Evolutionary conservation across 2,797 vertebrate genomes (phyloP).

Genomic region (Enteromius unitaeniatus): DNA sequence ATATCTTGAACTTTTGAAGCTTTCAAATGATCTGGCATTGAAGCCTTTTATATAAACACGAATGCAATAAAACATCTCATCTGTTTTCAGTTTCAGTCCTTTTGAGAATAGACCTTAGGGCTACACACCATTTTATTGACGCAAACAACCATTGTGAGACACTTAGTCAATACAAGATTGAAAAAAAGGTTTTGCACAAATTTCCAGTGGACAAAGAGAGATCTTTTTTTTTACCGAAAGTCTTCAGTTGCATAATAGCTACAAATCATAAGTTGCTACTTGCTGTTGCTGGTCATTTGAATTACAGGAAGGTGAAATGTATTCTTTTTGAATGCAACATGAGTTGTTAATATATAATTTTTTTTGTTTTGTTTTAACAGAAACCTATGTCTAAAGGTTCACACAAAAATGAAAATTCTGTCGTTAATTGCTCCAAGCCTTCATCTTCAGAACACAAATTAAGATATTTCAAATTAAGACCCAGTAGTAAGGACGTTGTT

Average conservation of each 20-base stretch:
- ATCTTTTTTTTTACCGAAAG: neutral
- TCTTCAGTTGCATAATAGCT: neutral
- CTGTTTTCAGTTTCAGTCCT: neutral
- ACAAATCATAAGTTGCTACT: neutral
- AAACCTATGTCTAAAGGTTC: neutral
- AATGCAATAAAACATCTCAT: neutral
- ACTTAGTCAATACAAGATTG: neutral
- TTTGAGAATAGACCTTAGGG: neutral
- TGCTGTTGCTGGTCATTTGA: neutral
- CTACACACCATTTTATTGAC: neutral
- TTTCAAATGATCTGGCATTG: neutral
- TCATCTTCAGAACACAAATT: too few species aligned
- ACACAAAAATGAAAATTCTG: neutral
- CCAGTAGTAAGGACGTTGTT: too few species aligned
- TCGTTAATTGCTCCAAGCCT: too few species aligned
- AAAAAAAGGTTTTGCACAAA: neutral
- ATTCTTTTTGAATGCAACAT: neutral
- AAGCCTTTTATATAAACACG: constrained; percentile 63
- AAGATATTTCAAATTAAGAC: too few species aligned
- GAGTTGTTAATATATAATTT: neutral
- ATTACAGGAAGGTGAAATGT: neutral
- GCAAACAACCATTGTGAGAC: neutral
- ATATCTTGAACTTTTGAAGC: neutral
- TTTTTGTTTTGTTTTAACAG: neutral
- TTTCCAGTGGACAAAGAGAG: neutral